These are phyloP conservation scores for Plodia interpunctella DNA, from an alignment of 1,140 invertebrate species.

Conservation along the genomic window DNA sequence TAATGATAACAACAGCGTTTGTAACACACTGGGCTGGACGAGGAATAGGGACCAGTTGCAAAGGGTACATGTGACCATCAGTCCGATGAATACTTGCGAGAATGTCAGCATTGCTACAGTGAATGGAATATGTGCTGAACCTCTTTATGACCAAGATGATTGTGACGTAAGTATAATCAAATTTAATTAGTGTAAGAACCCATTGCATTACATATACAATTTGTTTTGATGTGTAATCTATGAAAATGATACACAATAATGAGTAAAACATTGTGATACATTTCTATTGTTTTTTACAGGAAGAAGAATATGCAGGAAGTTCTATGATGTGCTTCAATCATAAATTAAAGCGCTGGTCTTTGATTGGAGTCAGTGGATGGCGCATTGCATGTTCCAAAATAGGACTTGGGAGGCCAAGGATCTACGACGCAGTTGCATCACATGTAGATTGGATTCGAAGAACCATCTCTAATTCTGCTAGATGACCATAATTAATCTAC, in stretches of 20 bases:
- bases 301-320: conserved; percentile 91
- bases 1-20: conserved; percentile 72
- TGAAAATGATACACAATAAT: too few relatives aligned
- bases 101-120: conserved; percentile 89
- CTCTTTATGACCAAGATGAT: conserved; percentile 86
- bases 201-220: too few relatives aligned
- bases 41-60: conserved; percentile 88
- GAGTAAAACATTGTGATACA: too few relatives aligned
- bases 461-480: conserved; percentile 77
- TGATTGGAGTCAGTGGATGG: conserved; percentile 88
- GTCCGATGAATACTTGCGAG: conserved; percentile 87
- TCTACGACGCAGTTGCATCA: conserved; percentile 88
- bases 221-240: too few relatives aligned
- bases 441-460: conserved; percentile 89
- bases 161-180: conserved; percentile 88
- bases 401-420: conserved; percentile 84
- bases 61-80: conserved; percentile 84
- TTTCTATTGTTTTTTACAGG: conserved; percentile 71
- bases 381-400: conserved; percentile 85
- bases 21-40: conserved; percentile 90
- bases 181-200: too few relatives aligned
- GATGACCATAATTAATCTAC: conserved; percentile 39
- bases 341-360: conserved; percentile 82
- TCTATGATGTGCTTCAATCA: conserved; percentile 86
- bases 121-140: conserved; percentile 89